These are phyloP conservation scores for Phylloscopus collybita DNA, from an alignment of 2,797 vertebrate species.

Conservation along the genomic window DNA sequence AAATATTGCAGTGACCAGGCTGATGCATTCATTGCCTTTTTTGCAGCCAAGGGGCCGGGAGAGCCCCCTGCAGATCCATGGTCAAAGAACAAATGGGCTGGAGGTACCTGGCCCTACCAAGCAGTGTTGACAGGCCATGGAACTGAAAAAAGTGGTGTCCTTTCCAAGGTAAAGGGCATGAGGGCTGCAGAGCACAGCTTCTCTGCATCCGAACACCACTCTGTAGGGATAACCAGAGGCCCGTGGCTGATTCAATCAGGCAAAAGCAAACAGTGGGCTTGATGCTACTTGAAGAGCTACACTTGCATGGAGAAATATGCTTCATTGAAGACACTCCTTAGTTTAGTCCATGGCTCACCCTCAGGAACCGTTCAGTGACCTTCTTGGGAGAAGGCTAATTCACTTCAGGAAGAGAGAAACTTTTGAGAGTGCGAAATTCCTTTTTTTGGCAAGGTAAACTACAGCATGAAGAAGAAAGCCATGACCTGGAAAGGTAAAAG, in stretches of 20 bases:
- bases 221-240: neutral
- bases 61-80: neutral
- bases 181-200: neutral
- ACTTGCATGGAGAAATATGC: neutral
- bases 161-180: neutral
- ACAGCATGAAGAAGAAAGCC: neutral
- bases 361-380: neutral
- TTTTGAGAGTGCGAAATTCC: neutral
- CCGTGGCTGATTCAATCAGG: neutral
- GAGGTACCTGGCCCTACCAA: neutral
- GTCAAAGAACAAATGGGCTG: neutral
- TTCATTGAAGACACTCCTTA: neutral
- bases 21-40: neutral
- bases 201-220: neutral
- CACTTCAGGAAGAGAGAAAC: neutral
- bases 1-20: neutral
- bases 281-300: neutral
- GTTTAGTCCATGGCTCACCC: fast-evolving
- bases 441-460: neutral
- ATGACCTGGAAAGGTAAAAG: neutral
- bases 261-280: neutral
- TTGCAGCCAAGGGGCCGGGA: neutral
- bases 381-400: neutral
- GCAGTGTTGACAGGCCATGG: fast-evolving
- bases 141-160: neutral